Evolutionary conservation across 2,797 vertebrate species (phyloP).

Genomic region (Molothrus ater): DNA sequence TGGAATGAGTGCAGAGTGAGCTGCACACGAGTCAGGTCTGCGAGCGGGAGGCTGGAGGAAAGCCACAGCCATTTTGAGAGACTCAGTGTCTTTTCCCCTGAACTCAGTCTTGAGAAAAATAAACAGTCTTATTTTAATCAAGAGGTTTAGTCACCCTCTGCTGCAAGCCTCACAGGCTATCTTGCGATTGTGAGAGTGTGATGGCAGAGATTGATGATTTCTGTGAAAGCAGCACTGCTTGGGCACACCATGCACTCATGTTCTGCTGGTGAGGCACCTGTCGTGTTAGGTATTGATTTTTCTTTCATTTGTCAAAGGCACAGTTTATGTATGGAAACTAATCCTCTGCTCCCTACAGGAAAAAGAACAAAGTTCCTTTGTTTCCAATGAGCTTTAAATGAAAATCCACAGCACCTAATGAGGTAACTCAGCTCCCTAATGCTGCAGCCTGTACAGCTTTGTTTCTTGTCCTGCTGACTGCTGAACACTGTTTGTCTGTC

Average conservation of each 20-base stretch:
- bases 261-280: neutral
- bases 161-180: neutral
- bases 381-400: slow-evolving; percentile 24
- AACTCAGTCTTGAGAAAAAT: neutral
- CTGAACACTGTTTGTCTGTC: neutral
- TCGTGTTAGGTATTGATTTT: neutral
- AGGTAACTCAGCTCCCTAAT: neutral
- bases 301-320: slow-evolving; percentile 25
- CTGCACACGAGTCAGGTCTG: neutral
- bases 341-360: slow-evolving; percentile 8
- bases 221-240: neutral
- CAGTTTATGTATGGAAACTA: neutral
- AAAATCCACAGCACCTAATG: neutral
- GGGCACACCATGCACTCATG: accelerated
- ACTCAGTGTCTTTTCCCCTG: neutral
- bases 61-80: slow-evolving; percentile 27
- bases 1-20: neutral
- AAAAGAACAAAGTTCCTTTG: slow-evolving; percentile 21
- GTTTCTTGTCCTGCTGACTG: neutral
- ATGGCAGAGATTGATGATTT: neutral
- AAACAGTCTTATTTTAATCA: neutral
- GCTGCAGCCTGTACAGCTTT: neutral
- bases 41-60: neutral
- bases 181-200: neutral
- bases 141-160: neutral